Evolutionary conservation across 2,113 vertebrate species (phyloP).

Genomic region (Tachuris rubrigastra): DNA sequence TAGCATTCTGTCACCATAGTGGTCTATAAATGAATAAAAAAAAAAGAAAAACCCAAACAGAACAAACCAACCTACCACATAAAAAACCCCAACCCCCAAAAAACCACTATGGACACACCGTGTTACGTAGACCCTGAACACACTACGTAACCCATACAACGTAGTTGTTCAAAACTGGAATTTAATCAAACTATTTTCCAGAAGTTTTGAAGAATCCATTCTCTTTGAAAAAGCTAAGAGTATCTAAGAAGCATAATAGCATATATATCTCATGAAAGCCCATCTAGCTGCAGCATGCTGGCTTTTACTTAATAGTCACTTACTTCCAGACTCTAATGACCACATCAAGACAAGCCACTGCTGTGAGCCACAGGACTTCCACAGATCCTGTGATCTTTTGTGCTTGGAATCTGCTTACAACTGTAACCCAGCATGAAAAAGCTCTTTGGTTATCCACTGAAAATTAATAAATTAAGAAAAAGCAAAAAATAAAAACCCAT

Average conservation of each 20-base stretch:
- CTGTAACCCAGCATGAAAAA: neutral
- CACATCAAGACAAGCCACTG: neutral
- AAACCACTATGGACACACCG: fast-evolving
- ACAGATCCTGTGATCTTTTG: neutral
- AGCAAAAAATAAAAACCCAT: neutral
- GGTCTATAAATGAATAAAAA: neutral
- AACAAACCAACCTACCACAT: neutral
- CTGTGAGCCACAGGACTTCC: neutral
- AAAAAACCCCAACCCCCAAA: neutral
- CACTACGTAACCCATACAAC: neutral
- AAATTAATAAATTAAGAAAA: neutral
- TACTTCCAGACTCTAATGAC: neutral
- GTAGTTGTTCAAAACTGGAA: neutral
- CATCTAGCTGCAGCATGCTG: neutral
- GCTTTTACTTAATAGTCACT: neutral
- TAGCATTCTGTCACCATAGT: neutral
- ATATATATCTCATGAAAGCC: neutral
- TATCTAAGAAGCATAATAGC: neutral
- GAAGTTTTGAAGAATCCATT: neutral
- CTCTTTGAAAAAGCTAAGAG: neutral
- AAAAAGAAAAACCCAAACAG: fast-evolving
- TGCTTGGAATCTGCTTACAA: neutral
- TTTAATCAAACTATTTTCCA: neutral
- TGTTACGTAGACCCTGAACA: neutral
- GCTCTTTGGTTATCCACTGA: neutral